Conservation (phyloP, 2,888 invertebrate genomes). For the Acanthopleura granulata region DNA sequence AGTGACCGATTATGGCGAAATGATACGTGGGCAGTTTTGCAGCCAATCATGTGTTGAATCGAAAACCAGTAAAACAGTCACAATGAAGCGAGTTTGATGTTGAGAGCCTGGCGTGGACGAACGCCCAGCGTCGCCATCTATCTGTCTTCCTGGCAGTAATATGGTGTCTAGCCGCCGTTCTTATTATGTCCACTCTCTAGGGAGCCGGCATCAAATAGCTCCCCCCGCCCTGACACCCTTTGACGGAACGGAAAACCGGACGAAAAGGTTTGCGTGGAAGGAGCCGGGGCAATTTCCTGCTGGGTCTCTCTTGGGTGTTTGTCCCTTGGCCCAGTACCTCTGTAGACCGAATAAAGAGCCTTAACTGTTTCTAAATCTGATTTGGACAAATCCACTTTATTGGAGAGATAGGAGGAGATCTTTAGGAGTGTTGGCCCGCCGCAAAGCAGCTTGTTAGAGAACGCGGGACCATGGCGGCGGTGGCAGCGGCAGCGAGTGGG, state of each 20-base stretch:
- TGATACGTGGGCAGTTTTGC: no score
- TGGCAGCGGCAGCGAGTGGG: no score
- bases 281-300: not conserved
- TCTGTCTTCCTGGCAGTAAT: not conserved
- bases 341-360: not conserved
- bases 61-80: no score
- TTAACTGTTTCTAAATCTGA: constrained; percentile 17
- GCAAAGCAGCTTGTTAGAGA: no score
- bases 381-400: constrained; percentile 18
- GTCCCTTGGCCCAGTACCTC: not conserved
- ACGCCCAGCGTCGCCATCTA: no score
- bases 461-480: no score
- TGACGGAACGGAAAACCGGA: not conserved
- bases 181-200: not conserved
- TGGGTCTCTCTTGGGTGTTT: not conserved
- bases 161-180: not conserved
- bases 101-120: no score
- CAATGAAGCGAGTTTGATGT: no score
- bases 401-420: not conserved
- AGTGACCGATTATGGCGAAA: no score
- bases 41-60: no score
- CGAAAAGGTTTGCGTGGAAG: not conserved
- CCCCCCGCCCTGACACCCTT: not conserved
- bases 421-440: not conserved
- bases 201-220: not conserved